phyloP scores from a whole-genome alignment of 1,140 invertebrate species.

The Pteromalus puparum region DNA sequence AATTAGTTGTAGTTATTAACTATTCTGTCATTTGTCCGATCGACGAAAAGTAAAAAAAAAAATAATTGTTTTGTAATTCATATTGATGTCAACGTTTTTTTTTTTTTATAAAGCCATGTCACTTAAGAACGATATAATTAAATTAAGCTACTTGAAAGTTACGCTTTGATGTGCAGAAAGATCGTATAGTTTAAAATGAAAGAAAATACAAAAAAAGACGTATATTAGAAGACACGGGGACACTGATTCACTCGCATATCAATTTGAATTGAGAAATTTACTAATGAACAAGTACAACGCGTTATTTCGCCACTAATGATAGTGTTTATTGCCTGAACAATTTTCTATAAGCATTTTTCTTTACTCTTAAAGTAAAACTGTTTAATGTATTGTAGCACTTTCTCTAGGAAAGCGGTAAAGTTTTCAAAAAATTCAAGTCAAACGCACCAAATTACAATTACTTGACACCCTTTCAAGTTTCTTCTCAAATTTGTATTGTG shows the following conservation, averaged over 20 bases:
- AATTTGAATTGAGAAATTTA: conserved; percentile 50
- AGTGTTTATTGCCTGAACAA: conserved; percentile 37
- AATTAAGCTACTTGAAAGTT: conserved; percentile 43
- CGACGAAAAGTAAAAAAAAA: conserved; percentile 31
- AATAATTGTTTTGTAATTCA: conserved; percentile 39
- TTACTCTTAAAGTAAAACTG: conserved; percentile 26
- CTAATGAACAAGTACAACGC: conserved; percentile 53
- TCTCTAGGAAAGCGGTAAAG: conserved; percentile 28
- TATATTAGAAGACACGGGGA: conserved; percentile 15
- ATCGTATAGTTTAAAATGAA: conserved; percentile 35
- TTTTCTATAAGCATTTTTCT: conserved; percentile 44
- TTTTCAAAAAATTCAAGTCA: conserved; percentile 31
- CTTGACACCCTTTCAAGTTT: conserved; percentile 36
- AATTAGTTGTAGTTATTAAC: conserved; percentile 4
- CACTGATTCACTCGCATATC: conserved; percentile 50
- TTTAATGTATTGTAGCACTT: conserved; percentile 27
- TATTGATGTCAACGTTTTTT: conserved; percentile 11
- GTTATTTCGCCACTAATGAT: conserved; percentile 46
- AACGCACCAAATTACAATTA: conserved; percentile 34
- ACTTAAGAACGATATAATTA: conserved; percentile 35
- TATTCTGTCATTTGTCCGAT: conserved; percentile 36
- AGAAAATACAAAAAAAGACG: not conserved
- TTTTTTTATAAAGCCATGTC: conserved; percentile 40
- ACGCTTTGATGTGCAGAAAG: conserved; percentile 30
- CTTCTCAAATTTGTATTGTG: conserved; percentile 36